A percentile compares a stretch with the other conserved stretches of the same genome.
These are phyloP conservation scores for Eristalinus aeneus DNA, from an alignment of 2,888 invertebrate genomes.

Conservation along the genomic window DNA sequence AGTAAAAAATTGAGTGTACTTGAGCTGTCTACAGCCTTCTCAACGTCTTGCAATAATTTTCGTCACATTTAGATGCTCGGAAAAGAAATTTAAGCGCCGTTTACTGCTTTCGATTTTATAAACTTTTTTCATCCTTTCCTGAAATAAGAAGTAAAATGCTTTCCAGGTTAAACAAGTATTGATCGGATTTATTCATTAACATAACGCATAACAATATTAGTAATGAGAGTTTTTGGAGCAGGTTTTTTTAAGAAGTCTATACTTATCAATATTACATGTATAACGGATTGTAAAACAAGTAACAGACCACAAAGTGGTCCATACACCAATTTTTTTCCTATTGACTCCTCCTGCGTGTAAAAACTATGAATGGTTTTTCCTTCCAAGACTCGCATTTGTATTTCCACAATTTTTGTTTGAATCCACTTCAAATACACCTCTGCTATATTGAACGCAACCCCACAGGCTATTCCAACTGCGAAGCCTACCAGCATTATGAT, in stretches of 20 bases:
- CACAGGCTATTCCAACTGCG: conserved; percentile 32
- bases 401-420: conserved; percentile 15
- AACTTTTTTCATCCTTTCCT: too few species aligned
- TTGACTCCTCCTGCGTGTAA: conserved; percentile 33
- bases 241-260: conserved; percentile 45
- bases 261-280: conserved; percentile 6
- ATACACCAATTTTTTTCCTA: conserved; percentile 20
- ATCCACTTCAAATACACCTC: conserved; percentile 48
- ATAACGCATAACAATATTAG: conserved; percentile 51
- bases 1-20: too few species aligned
- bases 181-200: conserved; percentile 28
- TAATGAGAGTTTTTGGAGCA: conserved; percentile 45
- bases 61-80: too few species aligned
- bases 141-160: not conserved
- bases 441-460: conserved; percentile 5
- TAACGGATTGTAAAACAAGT: not conserved
- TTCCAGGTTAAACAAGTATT: not conserved
- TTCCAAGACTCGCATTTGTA: conserved; percentile 4
- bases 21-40: too few species aligned
- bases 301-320: conserved; percentile 25
- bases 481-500: conserved; percentile 55
- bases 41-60: too few species aligned
- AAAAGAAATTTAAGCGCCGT: too few species aligned
- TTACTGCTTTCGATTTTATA: too few species aligned
- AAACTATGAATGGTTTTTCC: conserved; percentile 37